Base-by-base conservation (phyloP, 2,888 invertebrate genomes). In the Pediacus dermestoides region DNA sequence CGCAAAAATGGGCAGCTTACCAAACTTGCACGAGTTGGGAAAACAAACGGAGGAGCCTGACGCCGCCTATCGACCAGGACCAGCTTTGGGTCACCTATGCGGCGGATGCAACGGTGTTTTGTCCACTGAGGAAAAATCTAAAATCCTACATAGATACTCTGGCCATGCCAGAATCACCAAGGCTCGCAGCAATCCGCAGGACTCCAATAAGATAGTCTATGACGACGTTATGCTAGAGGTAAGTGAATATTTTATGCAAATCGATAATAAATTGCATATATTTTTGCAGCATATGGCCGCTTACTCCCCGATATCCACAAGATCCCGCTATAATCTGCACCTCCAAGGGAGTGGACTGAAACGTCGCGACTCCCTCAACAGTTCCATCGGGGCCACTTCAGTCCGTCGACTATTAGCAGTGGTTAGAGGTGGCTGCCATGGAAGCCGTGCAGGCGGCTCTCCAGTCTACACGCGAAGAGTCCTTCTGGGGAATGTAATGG, bases 341-440 rank as follows among this genome's bases (percentile, higher is more conserved):
- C 66, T 71, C 33, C 51, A 50, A 14, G 46, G 83, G 4, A 69
- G 81, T 10, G 84, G 83, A 1, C 75, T 80, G 31, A 78, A 81
- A 2, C 73, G 83, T 2, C 72, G 81, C 9, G 85, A 85, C 55
- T 85, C 85, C 1, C 75, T 81, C 35, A 78, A 81, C 14, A 84
- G 84, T 31, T 84, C 84, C 1, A 81, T 85, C 16, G 85, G 85
- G 1, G 84, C 85, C 0, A 83, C 83, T 1, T 88, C 88, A 1
- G 86, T 88, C 6, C 75, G 86, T 2, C 76, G 85, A 1, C 72
- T 88, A 8, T 76, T 88, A 34, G 80, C 83, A 0, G 73, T 71
- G 9, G 78, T 74, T 34, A 70, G 76, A 21, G 58, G 54, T 2
- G 52, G 52, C 1, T 34, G 30, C 4, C 44, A 51, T 15, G 48